Percentiles rank a stretch among this genome's conserved stretches.
These are phyloP conservation scores for Philonicus albiceps DNA, from an alignment of 2,888 invertebrate species.

Conservation along the genomic window DNA sequence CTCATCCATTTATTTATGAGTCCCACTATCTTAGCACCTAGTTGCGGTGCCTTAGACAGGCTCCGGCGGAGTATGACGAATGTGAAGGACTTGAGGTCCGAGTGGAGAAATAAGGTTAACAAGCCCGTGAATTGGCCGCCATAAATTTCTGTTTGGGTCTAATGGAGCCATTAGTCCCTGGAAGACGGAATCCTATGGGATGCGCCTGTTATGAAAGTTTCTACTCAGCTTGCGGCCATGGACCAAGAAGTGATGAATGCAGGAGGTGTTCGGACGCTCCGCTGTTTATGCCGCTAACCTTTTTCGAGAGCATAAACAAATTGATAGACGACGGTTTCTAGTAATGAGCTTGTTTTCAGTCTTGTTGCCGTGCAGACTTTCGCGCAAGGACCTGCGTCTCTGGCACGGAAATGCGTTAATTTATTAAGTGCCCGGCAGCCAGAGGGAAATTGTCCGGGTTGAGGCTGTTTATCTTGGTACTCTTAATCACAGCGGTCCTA, in stretches of 20 bases:
- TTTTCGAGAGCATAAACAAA: conserved; percentile 26
- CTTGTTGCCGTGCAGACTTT: not conserved
- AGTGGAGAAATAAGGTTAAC: not conserved
- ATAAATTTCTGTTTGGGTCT: conserved; percentile 34
- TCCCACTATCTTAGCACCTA: conserved; percentile 41
- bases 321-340: conserved; percentile 25
- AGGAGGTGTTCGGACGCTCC: not conserved
- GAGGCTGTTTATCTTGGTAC: not conserved
- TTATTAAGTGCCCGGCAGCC: conserved; percentile 27
- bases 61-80: not conserved
- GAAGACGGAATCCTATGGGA: not conserved
- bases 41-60: not conserved
- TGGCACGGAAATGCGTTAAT: conserved; percentile 2
- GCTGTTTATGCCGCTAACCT: not conserved
- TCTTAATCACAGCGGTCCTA: conserved; percentile 20
- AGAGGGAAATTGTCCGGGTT: not conserved
- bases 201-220: not conserved
- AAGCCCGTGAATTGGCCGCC: conserved; percentile 14
- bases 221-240: not conserved
- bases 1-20: conserved; percentile 45
- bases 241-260: not conserved
- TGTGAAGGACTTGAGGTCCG: not conserved
- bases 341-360: conserved; percentile 33
- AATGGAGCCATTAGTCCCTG: conserved; percentile 40
- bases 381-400: not conserved